Evolutionary conservation across 1,140 invertebrate genomes (phyloP), one percentile per base, ranked within the genome.

Genomic region (Anoplophora glabripennis): DNA sequence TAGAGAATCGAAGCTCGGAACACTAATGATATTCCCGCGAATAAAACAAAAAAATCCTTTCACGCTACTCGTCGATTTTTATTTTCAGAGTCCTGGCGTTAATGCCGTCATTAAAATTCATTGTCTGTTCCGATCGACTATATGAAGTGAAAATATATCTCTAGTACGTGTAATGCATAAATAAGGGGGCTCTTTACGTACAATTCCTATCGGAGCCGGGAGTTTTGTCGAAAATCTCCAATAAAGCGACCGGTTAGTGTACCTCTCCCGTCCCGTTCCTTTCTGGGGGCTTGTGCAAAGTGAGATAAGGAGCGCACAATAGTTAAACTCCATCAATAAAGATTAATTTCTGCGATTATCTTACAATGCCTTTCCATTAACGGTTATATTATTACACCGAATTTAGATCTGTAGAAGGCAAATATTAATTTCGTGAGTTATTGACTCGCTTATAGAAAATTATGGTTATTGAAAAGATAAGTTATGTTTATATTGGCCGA

Each of bases 131-230:
- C 63, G 58, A 70, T 70, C 66, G 68, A 64, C 63, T 71, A 58
- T 67, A 69, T 71, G 67, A 71, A 71, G 67, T 71, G 70, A 71
- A 71, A 71, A 71, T 71, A 69, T 71, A 71, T 69, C 65, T 68
- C 52, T 51, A 63, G 36, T 55, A 67, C 68, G 68, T 70, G 70
- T 52, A 55, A 52, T 57, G 68, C 62, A 68, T 70, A 61, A 65
- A 63, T 63, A 67, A 65, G 46, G 7, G 21, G 10, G 52, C 33
- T 34, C 34, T 33, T 15, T 18, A 18, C 11, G 34, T n/a, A 28
- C 21, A 28, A 28, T 28, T 28, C 21, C 21, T 28, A 28, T 28
- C 21, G 21, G 21, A 28, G 21, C 21, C 21, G 21, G 21, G 21
- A 18, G 44, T 18, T 46, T 11, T 46, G 17, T 21, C 9, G 10